phyloP scores from a whole-genome alignment of 2,113 vertebrate species.

The Prolemur simus region DNA sequence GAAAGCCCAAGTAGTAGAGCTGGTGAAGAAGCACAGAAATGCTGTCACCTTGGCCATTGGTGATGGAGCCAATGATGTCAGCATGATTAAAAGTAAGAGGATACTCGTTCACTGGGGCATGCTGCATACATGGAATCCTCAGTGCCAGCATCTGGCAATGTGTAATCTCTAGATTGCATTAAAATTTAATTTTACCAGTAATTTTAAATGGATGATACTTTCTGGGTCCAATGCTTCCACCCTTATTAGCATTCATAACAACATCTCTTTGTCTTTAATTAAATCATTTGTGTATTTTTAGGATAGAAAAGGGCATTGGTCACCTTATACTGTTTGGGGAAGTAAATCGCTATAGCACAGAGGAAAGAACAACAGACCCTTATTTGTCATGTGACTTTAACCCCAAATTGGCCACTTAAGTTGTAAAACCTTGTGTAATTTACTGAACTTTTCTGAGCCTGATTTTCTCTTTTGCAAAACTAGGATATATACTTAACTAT shows the following conservation, averaged over 20 bases:
- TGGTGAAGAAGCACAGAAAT: constrained; percentile 87
- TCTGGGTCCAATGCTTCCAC: background rate
- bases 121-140: background rate
- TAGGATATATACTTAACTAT: background rate
- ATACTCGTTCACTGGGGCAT: background rate
- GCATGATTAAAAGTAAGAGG: constrained; percentile 90
- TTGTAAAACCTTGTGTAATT: background rate
- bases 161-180: background rate
- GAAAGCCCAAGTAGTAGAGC: constrained; percentile 89
- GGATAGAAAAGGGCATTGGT: background rate
- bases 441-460: background rate
- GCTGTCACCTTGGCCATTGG: constrained; percentile 87
- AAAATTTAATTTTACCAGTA: background rate
- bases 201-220: constrained; percentile 9
- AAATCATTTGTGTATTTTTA: background rate
- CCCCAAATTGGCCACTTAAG: background rate
- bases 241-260: background rate
- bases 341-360: background rate
- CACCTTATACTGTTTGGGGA: background rate
- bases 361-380: background rate
- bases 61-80: constrained; percentile 91
- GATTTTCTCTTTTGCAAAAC: background rate
- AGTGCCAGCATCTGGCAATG: background rate
- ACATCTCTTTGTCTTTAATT: background rate
- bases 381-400: background rate